Percentiles rank a stretch among this genome's conserved stretches.
phyloP scores from a whole-genome alignment of 1,140 invertebrate genomes.

The Macrocentrus cingulum region DNA sequence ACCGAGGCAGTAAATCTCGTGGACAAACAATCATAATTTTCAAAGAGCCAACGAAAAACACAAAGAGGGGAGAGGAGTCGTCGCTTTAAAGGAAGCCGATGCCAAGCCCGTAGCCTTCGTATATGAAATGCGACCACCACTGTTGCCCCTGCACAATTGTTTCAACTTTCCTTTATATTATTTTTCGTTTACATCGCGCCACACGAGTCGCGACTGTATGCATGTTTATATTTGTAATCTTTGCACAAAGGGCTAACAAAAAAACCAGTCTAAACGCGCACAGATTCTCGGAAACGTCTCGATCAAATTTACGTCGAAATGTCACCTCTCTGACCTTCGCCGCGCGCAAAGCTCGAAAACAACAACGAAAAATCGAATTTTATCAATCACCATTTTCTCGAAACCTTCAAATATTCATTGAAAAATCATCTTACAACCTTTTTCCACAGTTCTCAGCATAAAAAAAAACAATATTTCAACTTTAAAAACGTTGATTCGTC shows the following conservation, averaged over 20 bases:
- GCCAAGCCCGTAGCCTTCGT: conserved; percentile 35
- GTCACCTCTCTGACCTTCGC: no score
- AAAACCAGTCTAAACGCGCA: no score
- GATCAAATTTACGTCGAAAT: no score
- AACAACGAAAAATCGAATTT: no score
- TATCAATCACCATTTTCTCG: no score
- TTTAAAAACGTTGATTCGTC: no score
- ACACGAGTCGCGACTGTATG: neutral
- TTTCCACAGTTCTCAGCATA: no score
- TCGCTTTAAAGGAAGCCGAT: conserved; percentile 55
- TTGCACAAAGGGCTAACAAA: conserved; percentile 6
- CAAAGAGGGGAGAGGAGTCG: conserved; percentile 37
- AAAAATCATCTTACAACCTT: no score
- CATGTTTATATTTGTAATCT: neutral
- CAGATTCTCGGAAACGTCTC: no score
- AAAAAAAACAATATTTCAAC: no score
- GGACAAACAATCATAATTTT: conserved; percentile 60
- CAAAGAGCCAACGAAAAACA: conserved; percentile 54
- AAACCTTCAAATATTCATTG: no score
- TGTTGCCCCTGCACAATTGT: conserved; percentile 54
- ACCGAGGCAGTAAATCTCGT: conserved; percentile 51
- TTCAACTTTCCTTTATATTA: conserved; percentile 46
- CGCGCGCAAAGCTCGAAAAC: no score
- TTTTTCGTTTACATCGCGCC: neutral
- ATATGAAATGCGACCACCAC: conserved; percentile 54